Evolutionary conservation across 2,113 vertebrate species (phyloP).

Genomic region (Numida meleagris): DNA sequence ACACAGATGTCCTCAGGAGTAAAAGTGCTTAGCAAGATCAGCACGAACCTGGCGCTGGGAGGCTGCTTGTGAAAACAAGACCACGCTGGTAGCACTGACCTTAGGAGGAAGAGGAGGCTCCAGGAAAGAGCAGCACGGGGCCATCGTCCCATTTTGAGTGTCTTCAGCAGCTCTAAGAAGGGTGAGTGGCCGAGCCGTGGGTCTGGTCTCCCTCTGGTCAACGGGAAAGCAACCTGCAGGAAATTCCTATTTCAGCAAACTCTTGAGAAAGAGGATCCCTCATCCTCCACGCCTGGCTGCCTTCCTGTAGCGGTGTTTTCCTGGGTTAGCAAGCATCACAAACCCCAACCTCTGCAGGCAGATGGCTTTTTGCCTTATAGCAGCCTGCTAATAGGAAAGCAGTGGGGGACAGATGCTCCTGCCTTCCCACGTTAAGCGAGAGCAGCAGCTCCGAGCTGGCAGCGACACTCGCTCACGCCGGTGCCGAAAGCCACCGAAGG

Average conservation of each 20-base stretch:
- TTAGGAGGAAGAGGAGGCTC: neutral
- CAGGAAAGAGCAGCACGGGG: neutral
- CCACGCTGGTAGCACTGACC: neutral
- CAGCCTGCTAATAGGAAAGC: neutral
- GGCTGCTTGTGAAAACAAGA: neutral
- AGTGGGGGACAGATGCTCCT: neutral
- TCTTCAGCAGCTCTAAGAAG: neutral
- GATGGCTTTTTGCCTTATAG: neutral
- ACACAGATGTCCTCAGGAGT: neutral
- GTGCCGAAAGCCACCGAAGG: neutral
- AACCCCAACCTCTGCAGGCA: neutral
- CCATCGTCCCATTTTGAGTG: accelerated
- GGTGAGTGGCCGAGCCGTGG: accelerated
- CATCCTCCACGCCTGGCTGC: neutral
- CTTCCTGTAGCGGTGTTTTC: neutral
- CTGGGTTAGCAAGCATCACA: neutral
- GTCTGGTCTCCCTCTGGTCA: neutral
- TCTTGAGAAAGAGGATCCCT: neutral
- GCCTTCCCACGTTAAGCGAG: neutral
- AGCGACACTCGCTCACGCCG: accelerated
- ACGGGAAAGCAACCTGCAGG: accelerated
- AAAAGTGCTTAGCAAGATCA: neutral
- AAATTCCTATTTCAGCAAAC: neutral
- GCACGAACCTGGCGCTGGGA: neutral
- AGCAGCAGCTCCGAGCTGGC: neutral